Evolutionary conservation across 2,888 invertebrate species (phyloP).

Genomic region (Euplagia quadripunctaria): DNA sequence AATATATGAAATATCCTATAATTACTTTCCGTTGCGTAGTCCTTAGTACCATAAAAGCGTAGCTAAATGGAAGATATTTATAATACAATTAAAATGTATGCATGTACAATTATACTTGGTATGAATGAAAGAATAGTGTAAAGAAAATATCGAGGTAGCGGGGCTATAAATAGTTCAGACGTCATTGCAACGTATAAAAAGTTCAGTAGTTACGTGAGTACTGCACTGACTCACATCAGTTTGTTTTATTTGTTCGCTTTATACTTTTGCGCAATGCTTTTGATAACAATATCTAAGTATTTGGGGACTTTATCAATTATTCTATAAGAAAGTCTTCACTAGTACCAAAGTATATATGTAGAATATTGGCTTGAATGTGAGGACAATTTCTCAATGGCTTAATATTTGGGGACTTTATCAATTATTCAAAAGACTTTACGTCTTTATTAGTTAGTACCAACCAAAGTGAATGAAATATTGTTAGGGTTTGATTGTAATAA

Average conservation of each 20-base stretch:
- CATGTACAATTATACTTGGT: background rate
- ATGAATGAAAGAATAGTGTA: constrained; percentile 18
- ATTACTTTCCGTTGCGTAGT: background rate
- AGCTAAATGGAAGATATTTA: background rate
- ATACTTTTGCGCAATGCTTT: background rate
- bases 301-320: background rate
- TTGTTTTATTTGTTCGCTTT: constrained; percentile 2
- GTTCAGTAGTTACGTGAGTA: constrained; percentile 13
- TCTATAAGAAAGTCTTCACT: background rate
- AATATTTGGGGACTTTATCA: background rate
- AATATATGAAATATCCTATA: background rate
- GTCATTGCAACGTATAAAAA: constrained; percentile 40
- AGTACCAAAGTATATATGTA: background rate
- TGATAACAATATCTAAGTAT: background rate
- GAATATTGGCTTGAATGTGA: background rate
- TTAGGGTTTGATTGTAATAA: background rate
- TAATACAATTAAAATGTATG: no score
- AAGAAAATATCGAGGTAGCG: constrained; percentile 31
- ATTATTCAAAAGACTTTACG: background rate
- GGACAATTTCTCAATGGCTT: background rate
- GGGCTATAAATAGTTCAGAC: constrained; percentile 46
- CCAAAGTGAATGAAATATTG: background rate
- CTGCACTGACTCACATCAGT: constrained; percentile 32
- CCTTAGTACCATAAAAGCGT: background rate
- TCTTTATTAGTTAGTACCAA: background rate